These are phyloP conservation scores for Panzeria rudis DNA, from an alignment of 2,888 invertebrate species.

Conservation along the genomic window DNA sequence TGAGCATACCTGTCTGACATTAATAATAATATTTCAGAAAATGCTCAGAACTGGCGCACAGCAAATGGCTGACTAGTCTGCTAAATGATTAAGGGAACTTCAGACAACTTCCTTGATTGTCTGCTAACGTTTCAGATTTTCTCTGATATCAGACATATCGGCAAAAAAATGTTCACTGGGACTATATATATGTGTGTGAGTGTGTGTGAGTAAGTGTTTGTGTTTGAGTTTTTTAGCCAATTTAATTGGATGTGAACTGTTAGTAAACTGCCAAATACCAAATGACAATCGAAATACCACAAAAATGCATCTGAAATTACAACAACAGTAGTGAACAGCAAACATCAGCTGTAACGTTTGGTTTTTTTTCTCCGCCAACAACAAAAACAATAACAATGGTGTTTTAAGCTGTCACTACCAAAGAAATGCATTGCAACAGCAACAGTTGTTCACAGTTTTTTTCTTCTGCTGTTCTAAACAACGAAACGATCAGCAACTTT, in stretches of 20 bases:
- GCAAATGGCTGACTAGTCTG: too few relatives aligned
- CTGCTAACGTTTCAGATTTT: too few relatives aligned
- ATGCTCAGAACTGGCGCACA: too few relatives aligned
- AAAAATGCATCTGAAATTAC: constrained; percentile 66
- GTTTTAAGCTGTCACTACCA: constrained; percentile 69
- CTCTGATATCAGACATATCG: too few relatives aligned
- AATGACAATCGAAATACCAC: constrained; percentile 71
- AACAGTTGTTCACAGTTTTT: constrained; percentile 50
- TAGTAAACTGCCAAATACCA: constrained; percentile 73
- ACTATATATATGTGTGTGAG: too few relatives aligned
- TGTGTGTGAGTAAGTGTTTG: constrained; percentile 25
- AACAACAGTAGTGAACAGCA: constrained; percentile 53
- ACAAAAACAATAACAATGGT: constrained; percentile 67
- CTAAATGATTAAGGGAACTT: too few relatives aligned
- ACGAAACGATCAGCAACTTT: constrained; percentile 44
- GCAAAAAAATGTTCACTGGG: too few relatives aligned
- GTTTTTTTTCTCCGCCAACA: constrained; percentile 43
- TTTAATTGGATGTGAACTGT: constrained; percentile 73
- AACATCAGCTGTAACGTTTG: constrained; percentile 52
- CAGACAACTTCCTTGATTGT: too few relatives aligned
- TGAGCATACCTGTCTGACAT: too few relatives aligned
- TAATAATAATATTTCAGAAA: too few relatives aligned
- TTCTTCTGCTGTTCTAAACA: constrained; percentile 19
- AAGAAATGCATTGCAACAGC: constrained; percentile 47
- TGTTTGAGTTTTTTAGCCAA: constrained; percentile 62